Evolutionary conservation across 2,113 vertebrate species (phyloP), one percentile per base, ranked within the genome.

Genomic region (Serinus canaria): DNA sequence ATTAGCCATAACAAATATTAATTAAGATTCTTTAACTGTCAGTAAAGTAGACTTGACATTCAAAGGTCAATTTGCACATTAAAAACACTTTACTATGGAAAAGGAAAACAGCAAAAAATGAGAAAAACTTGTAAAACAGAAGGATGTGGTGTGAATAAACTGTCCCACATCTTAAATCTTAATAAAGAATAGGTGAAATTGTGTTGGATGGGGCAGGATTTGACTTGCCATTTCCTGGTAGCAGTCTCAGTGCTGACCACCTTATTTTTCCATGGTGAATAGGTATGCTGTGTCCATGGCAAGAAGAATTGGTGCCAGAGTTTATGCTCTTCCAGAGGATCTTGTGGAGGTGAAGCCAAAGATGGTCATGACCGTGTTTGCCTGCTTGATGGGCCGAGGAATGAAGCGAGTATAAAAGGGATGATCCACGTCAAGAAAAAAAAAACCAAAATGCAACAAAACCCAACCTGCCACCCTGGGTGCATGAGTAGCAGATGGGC

Each of bases 361-460:
- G 97, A 99, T 99, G 99, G 99, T 99, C 96, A 99, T 99, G 99
- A 99, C 99, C 0, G 98, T 99, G 94, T 99, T 99, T 88, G 99
- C 99, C 35, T 99, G 99, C 96, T 98, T 99, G 98, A 99, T 99
- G 99, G 99, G 99, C 78, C 97, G 99, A 92, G 99, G 99, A 81
- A 99, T 99, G 99, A 99, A 99, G 96, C 96, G 97, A 92, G 98
- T 97, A 84, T 99, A 98, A 98, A 89, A 81, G 49, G 76, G 73
- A 75, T 60, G 43, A 76, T 92, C 72, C 67, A 55, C 7, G 35
- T 70, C 64, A 93, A 91, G 68, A 17, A 35, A 74, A 74, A 73
- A 25, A 60, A 7, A 33, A 1, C 7, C 47, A 82, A 91, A 91
- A 82, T 1, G 8, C 85, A 93, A 58, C 92, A 83, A 69, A 87